Conservation (phyloP, 2,888 invertebrate genomes). For the Chymomyza amoena region DNA sequence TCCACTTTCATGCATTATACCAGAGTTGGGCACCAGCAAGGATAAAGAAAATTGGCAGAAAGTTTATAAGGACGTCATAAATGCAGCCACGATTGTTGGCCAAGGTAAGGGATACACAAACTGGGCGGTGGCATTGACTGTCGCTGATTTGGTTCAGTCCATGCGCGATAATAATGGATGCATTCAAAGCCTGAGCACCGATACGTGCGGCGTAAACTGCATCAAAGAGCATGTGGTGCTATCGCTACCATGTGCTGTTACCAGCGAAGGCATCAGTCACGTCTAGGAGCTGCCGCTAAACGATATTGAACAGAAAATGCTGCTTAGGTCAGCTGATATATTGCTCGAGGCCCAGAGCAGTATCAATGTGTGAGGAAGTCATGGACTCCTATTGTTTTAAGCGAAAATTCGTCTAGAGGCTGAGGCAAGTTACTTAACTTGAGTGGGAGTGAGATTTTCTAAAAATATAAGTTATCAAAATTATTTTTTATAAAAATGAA, state of each 20-base stretch:
- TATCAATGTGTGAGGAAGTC: conserved; percentile 1
- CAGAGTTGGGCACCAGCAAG: conserved; percentile 82
- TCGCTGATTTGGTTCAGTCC: conserved; percentile 82
- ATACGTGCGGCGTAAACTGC: conserved; percentile 81
- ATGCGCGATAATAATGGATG: conserved; percentile 84
- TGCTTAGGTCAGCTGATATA: conserved; percentile 16
- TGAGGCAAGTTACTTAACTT: too few species aligned
- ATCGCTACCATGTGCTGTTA: conserved; percentile 86
- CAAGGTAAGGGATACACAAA: conserved; percentile 92
- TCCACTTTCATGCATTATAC: conserved; percentile 85
- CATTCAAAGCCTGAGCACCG: conserved; percentile 86
- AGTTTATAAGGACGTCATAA: conserved; percentile 86
- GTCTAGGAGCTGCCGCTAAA: conserved; percentile 24
- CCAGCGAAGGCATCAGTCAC: conserved; percentile 75
- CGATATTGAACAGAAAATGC: conserved; percentile 83
- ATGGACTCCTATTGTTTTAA: too few species aligned
- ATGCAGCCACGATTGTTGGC: conserved; percentile 89
- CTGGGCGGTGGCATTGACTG: conserved; percentile 89
- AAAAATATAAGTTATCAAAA: too few species aligned
- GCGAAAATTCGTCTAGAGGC: too few species aligned
- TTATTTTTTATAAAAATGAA: too few species aligned
- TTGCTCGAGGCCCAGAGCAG: conserved; percentile 26
- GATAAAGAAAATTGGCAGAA: conserved; percentile 87
- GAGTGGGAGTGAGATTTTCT: too few species aligned
- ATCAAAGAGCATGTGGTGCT: conserved; percentile 87